Evolutionary conservation across 30 jellyfish, hydroid and myxozoan genomes (phyloP).

Genomic region (Catostylus mosaicus): DNA sequence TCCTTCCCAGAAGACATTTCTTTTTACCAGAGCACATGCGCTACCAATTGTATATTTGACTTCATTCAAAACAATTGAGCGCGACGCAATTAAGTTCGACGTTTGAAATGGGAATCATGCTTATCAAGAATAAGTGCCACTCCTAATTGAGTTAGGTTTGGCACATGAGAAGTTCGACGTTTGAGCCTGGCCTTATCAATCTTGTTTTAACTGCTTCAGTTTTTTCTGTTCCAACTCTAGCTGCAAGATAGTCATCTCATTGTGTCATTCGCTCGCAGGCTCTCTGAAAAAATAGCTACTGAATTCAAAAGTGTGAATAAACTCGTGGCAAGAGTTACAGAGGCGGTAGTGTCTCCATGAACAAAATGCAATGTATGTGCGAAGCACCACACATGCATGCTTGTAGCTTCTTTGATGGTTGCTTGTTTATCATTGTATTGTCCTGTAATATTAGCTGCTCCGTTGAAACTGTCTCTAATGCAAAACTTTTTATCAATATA

Average conservation of each 20-base stretch:
- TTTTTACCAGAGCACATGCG: no score
- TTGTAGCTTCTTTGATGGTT: slow-evolving; percentile 1
- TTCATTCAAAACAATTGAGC: background rate
- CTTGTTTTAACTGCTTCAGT: no score
- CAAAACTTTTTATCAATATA: background rate
- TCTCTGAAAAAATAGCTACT: slow-evolving; percentile 19
- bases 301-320: slow-evolving; percentile 19
- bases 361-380: slow-evolving; percentile 14
- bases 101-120: background rate
- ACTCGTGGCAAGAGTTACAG: slow-evolving; percentile 8
- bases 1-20: no score
- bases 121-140: background rate
- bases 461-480: slow-evolving; percentile 15
- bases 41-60: background rate
- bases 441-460: slow-evolving; percentile 21
- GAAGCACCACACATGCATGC: slow-evolving; percentile 26
- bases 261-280: no score
- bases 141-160: background rate
- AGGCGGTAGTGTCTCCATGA: slow-evolving; percentile 7
- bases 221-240: no score
- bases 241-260: no score
- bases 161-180: background rate
- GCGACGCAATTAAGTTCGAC: background rate
- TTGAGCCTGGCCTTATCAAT: background rate
- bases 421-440: slow-evolving; percentile 12